Base-by-base conservation (phyloP, 2,113 vertebrate species). In the Pollimyrus isidori region DNA sequence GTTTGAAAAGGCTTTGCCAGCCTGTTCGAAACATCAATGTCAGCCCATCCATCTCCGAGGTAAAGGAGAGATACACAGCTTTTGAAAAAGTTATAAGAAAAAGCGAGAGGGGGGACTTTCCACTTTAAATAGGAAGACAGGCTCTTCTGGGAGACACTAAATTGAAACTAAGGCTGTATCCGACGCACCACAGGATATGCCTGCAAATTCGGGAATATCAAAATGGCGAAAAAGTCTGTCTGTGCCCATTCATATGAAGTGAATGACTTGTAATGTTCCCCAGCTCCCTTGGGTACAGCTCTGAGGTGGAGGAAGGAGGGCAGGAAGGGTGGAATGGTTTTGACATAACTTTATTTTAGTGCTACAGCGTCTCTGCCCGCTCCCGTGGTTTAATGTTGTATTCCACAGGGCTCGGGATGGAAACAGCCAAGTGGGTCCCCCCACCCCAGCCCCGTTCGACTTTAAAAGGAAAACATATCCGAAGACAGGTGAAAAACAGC, bases 161-260 rank as follows among this genome's bases (percentile, higher is more conserved):
- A 99, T 98, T 98, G 98, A 99, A 99, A 98, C 97, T 96, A 97
- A 97, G 97, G 96, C 98, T 99, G 98, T 97, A 96, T 94, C 95
- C 93, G 96, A 96, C 95, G 95, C 97, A 95, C 96, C 97, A 98
- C 98, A 99, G 98, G 98, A 99, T 97, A 94, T 97, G 97, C 96
- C 98, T 99, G 98, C 97, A 97, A 97, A 98, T 97, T 95, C 96
- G 96, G 97, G 97, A 97, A 94, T 94, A 95, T 96, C 93, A 93
- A 95, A 97, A 99, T 98, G 97, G 97, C 95, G 95, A 98, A 99
- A 98, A 97, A 96, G 97, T 97, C 97, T 99, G 98, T 97, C 95
- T 96, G 97, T 98, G 97, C 96, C 98, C 97, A 97, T 97, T 98
- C 97, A 97, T 97, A 96, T 96, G 96, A 96, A 97, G 94, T 96